Evolutionary conservation across 2,888 invertebrate species (phyloP), one percentile per base, ranked within the genome.

Genomic region (Hyalella azteca): DNA sequence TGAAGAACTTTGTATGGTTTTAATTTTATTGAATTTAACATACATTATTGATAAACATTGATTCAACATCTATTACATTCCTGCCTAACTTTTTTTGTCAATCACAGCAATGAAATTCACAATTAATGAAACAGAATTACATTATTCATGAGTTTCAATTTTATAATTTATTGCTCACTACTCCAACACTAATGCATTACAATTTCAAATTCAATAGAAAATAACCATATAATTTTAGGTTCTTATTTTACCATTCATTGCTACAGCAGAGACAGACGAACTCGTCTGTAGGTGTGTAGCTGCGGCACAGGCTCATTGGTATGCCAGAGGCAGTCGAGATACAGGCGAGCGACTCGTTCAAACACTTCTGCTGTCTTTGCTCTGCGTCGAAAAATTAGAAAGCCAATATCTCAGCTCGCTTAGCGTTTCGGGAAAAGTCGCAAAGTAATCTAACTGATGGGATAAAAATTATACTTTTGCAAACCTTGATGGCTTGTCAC

Each of bases 401-500:
- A 66, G 66, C 66, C 36, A 66, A 66, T 66, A 66, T 66, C 66
- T 66, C 36, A 32, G 19, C 66, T 66, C 36, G 66, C 66, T 66
- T 66, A 66, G 19, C 66, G 66, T 36, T 32, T 66, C 29, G 36
- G 29, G 66, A 36, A 66, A 66, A 66, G 66, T 36, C 36, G 29
- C 29, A 66, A 66, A 66, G 66, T 66, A 66, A 66, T 66, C 66
- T 66, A 66, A 66, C 66, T 66, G 66, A 36, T 66, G 36, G 36
- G 66, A 36, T n/a, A 66, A 66, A 66, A 36, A 32, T 36, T 32
- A 19, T 29, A 36, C 19, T 66, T 66, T 66, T 66, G 7, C 36
- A 4, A 32, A 29, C 36, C 29, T 66, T 66, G 66, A 66, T 66
- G 36, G 66, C 36, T 66, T 66, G 66, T 36, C 29, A 66, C 66